phyloP scores from a whole-genome alignment of 1,140 invertebrate species.

The Nephila pilipes region DNA sequence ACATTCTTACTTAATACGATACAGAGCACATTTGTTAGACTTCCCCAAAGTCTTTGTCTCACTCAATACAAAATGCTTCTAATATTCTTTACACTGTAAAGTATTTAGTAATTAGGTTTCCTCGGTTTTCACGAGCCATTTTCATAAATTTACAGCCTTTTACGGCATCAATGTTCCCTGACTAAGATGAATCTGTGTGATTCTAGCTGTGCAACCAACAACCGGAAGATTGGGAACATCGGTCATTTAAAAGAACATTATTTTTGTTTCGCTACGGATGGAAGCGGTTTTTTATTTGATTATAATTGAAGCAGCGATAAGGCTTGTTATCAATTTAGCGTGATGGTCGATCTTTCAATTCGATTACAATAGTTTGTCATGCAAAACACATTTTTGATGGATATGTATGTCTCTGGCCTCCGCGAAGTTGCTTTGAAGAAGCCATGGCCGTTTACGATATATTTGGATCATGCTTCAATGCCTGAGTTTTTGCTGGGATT shows the following conservation, averaged over 20 bases:
- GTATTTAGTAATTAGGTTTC: slow-evolving; percentile 54
- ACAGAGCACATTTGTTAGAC: slow-evolving; percentile 41
- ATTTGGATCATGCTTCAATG: neutral
- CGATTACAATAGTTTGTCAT: slow-evolving; percentile 53
- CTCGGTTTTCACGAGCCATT: slow-evolving; percentile 27
- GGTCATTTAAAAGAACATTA: slow-evolving; percentile 57
- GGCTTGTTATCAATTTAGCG: slow-evolving; percentile 60
- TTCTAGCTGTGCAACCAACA: slow-evolving; percentile 1
- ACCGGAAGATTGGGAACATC: slow-evolving; percentile 16
- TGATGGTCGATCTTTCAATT: slow-evolving; percentile 49
- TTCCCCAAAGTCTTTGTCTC: slow-evolving; percentile 28
- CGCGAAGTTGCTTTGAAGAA: neutral
- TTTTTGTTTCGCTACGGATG: neutral
- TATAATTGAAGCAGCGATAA: slow-evolving; percentile 54
- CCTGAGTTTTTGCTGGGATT: neutral
- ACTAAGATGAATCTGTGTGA: slow-evolving; percentile 55
- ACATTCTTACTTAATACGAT: slow-evolving; percentile 40
- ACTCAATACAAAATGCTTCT: slow-evolving; percentile 60
- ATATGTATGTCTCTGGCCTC: slow-evolving; percentile 39
- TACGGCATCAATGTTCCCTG: slow-evolving; percentile 13
- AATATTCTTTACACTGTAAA: slow-evolving; percentile 28
- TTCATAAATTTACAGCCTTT: slow-evolving; percentile 54
- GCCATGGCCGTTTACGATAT: neutral
- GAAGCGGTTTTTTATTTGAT: slow-evolving; percentile 47
- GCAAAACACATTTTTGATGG: slow-evolving; percentile 53